phyloP scores from a whole-genome alignment of 2,888 invertebrate genomes.

The Amitus sp. region DNA sequence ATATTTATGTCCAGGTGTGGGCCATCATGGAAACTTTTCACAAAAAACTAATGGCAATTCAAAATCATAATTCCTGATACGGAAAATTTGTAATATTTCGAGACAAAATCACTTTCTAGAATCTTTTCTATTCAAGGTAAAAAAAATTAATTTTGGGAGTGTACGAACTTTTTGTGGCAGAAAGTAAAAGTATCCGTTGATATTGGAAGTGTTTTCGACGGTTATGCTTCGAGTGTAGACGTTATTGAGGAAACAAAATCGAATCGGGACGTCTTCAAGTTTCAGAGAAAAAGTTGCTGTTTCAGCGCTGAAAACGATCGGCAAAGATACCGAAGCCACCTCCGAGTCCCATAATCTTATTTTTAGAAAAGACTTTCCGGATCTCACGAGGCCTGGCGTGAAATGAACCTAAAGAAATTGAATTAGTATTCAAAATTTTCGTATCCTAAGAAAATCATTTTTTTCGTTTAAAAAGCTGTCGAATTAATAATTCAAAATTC shows the following conservation, averaged over 20 bases:
- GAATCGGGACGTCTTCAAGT: constrained; percentile 68
- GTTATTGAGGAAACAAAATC: constrained; percentile 72
- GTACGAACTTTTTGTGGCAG: constrained; percentile 63
- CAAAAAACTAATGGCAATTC: no score
- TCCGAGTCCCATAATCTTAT: constrained; percentile 71
- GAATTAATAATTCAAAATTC: no score
- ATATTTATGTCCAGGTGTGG: no score
- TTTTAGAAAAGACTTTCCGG: constrained; percentile 66
- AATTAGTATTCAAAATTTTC: not conserved
- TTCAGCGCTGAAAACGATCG: constrained; percentile 68
- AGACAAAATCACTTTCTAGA: no score
- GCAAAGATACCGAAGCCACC: constrained; percentile 68
- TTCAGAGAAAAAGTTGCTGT: constrained; percentile 67
- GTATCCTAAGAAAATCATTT: no score
- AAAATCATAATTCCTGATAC: no score
- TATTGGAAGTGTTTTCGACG: constrained; percentile 66
- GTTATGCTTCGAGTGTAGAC: constrained; percentile 68
- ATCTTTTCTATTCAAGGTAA: no score
- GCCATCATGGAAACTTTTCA: no score
- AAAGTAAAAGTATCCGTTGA: constrained; percentile 68
- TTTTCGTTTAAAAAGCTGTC: no score
- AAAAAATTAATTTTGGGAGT: no score
- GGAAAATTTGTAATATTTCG: no score
- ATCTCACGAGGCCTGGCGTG: constrained; percentile 68
- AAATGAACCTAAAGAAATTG: constrained; percentile 67